These are phyloP conservation scores for Neoascia interrupta DNA, from an alignment of 2,888 invertebrate genomes.

Conservation along the genomic window DNA sequence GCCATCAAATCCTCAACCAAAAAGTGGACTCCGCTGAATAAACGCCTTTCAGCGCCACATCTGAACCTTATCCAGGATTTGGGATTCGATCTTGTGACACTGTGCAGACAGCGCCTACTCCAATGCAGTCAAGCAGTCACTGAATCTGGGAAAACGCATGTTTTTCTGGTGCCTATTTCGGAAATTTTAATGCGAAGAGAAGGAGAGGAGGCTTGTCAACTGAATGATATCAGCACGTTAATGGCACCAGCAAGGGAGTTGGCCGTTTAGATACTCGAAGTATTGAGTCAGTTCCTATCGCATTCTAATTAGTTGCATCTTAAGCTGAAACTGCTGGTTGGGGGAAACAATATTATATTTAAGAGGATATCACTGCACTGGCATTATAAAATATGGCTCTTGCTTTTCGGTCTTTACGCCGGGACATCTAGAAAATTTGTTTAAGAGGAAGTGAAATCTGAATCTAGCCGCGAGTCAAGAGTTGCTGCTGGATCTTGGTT, in stretches of 20 bases:
- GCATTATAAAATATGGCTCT: constrained; percentile 85
- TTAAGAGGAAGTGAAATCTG: constrained; percentile 85
- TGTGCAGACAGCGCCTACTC: constrained; percentile 91
- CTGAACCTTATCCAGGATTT: constrained; percentile 81
- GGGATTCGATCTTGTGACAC: constrained; percentile 82
- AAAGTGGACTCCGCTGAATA: constrained; percentile 80
- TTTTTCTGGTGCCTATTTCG: constrained; percentile 95
- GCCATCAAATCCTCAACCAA: too few relatives aligned
- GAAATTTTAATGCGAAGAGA: constrained; percentile 88
- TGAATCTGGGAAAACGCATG: constrained; percentile 98
- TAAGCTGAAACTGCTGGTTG: constrained; percentile 86
- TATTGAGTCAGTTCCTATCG: constrained; percentile 81
- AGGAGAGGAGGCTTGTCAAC: constrained; percentile 83
- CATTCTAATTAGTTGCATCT: constrained; percentile 80
- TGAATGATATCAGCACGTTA: constrained; percentile 90
- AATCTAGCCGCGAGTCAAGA: constrained; percentile 88
- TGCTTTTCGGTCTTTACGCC: constrained; percentile 97
- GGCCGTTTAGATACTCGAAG: constrained; percentile 92
- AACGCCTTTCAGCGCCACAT: constrained; percentile 80
- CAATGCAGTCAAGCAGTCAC: constrained; percentile 97
- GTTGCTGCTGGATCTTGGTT: constrained; percentile 93
- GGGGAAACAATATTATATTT: constrained; percentile 90
- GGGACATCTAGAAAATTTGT: constrained; percentile 93
- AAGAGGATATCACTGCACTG: constrained; percentile 87
- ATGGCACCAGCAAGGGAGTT: constrained; percentile 98